Base-by-base conservation (phyloP, 1,140 invertebrate genomes). In the Oppia nitens region DNA sequence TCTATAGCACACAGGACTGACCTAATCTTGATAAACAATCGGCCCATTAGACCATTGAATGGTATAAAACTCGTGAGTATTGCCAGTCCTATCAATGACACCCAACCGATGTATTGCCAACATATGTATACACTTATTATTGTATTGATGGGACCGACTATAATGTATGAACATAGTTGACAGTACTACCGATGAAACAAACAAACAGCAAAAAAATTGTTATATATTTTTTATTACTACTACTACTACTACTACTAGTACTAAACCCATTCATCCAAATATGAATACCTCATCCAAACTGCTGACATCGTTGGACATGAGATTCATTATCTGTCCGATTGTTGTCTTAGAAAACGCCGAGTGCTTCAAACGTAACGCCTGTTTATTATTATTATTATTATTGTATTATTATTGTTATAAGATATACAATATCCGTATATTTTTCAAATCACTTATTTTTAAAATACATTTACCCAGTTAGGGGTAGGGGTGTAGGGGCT, bases 321-420 rank as follows among this genome's bases (percentile, higher is more conserved):
- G 75, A 72, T 94, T 95, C n/a, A 93, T 83, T 67, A 93, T 82
- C 73, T 94, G 83, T 12, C 89, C 89, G 47, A 79, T 78, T 2
- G 85, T 85, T 2, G 83, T 85, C 66, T 84, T 76, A 23, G 79
- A 78, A 40, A 90, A 70, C 9, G 84, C 80, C 2, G 76, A 79
- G 63, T 72, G 70, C 61, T 70, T 74, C 26, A 77, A 61, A 25
- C 68, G 65, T 55, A 77, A 64, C n/a, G 62, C 77, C 64, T 83
- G 68, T 73, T 72, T 61, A 77, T 78, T 54, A 12, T 11, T n/a
- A n/a, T n/a, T n/a, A n/a, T n/a, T n/a, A n/a, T n/a, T n/a, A n/a
- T n/a, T n/a, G n/a, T n/a, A n/a, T n/a, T n/a, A n/a, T n/a, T n/a
- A n/a, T n/a, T n/a, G n/a, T 52, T 20, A 52, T 21, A 52, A 52